Evolutionary conservation across 2,113 vertebrate species (phyloP).

Genomic region (Calyptomena viridis): DNA sequence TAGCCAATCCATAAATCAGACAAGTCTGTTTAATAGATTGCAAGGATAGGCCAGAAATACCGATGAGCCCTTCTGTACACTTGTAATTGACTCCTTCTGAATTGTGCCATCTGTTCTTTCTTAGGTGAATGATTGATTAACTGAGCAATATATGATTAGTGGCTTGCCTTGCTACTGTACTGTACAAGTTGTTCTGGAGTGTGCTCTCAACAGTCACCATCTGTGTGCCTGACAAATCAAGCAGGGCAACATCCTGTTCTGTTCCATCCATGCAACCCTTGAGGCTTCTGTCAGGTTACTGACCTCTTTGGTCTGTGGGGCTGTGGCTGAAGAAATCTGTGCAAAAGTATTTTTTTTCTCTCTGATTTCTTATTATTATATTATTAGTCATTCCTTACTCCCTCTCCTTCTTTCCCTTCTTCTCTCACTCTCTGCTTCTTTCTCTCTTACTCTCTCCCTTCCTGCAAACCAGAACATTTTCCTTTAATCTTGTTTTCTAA

Average conservation of each 20-base stretch:
- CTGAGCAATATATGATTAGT: conserved; percentile 15
- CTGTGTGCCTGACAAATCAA: neutral
- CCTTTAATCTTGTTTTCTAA: neutral
- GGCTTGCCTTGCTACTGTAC: neutral
- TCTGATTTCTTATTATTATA: neutral
- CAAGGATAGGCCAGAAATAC: neutral
- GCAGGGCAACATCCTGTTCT: neutral
- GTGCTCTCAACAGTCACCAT: neutral
- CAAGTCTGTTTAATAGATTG: neutral
- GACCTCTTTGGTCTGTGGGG: neutral
- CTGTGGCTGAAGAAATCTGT: neutral
- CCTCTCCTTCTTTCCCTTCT: rapidly evolving
- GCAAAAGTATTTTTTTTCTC: neutral
- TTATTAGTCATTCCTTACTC: neutral
- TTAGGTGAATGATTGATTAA: conserved; percentile 31
- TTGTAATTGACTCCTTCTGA: neutral
- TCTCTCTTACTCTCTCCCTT: neutral
- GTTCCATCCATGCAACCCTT: neutral
- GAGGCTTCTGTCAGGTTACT: neutral
- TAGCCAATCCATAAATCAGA: neutral
- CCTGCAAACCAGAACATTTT: neutral
- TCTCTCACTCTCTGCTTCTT: rapidly evolving
- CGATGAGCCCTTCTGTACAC: neutral
- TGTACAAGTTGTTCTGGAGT: neutral
- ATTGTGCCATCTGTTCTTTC: conserved; percentile 29